phyloP scores from a whole-genome alignment of 2,888 invertebrate species.

The Teleogryllus oceanicus region DNA sequence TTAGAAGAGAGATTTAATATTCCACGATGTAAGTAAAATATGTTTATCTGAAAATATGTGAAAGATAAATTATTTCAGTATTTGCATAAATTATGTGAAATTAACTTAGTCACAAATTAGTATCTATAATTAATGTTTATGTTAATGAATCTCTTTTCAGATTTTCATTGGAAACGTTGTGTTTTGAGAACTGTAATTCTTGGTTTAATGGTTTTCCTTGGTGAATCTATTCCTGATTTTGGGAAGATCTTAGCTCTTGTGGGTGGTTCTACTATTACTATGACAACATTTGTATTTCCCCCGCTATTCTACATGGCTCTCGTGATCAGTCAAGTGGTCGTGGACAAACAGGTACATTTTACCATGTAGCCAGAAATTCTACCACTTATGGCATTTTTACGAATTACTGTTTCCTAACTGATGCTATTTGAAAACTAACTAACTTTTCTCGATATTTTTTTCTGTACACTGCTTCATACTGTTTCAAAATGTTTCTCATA shows the following conservation, averaged over 20 bases:
- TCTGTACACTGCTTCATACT: too few species aligned
- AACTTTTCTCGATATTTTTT: too few species aligned
- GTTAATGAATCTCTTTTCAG: slow-evolving; percentile 47
- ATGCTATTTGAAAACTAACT: too few species aligned
- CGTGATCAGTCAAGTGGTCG: slow-evolving; percentile 48
- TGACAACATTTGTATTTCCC: slow-evolving; percentile 66
- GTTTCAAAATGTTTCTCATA: too few species aligned
- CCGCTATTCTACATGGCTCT: slow-evolving; percentile 64
- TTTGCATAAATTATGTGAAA: neutral
- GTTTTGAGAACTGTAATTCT: slow-evolving; percentile 57
- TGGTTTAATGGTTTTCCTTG: slow-evolving; percentile 59
- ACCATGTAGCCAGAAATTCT: too few species aligned
- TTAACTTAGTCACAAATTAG: neutral
- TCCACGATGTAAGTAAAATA: slow-evolving; percentile 43
- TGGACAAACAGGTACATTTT: slow-evolving; percentile 51
- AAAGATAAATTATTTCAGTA: too few species aligned
- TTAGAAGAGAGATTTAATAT: slow-evolving; percentile 62
- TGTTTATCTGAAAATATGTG: neutral
- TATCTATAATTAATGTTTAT: slow-evolving; percentile 4
- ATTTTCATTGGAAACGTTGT: slow-evolving; percentile 59
- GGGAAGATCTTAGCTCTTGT: slow-evolving; percentile 65
- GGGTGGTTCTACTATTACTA: slow-evolving; percentile 66
- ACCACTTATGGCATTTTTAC: too few species aligned
- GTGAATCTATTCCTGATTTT: slow-evolving; percentile 66
- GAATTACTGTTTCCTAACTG: too few species aligned